A percentile compares a stretch with the other conserved stretches of the same genome.
Conservation (phyloP, 1,140 invertebrate genomes). For the Melitaea cinxia region DNA sequence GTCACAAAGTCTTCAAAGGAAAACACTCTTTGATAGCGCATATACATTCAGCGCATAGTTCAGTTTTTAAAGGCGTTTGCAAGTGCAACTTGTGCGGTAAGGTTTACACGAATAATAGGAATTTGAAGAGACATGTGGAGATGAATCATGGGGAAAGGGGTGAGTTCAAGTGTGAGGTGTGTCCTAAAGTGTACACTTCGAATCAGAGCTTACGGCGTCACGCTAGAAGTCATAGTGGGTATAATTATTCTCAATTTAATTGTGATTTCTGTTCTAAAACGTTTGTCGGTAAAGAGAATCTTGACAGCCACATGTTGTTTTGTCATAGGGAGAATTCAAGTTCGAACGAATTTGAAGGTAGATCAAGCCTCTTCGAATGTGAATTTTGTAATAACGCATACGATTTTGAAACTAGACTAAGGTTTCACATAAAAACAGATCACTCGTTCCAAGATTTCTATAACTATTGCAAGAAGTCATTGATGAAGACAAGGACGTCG, state of each 20-base stretch:
- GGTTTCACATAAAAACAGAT: constrained; percentile 56
- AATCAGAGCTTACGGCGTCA: constrained; percentile 64
- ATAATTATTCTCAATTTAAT: constrained; percentile 27
- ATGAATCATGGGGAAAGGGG: constrained; percentile 53
- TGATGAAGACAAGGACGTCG: constrained; percentile 35
- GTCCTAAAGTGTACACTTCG: constrained; percentile 62
- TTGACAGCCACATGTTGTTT: constrained; percentile 38
- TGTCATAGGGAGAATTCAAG: constrained; percentile 34
- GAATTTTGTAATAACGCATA: constrained; percentile 47
- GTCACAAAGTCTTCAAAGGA: constrained; percentile 53
- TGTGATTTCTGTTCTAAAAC: constrained; percentile 45
- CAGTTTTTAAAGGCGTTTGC: constrained; percentile 26
- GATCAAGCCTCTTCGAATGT: constrained; percentile 31
- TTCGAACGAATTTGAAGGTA: constrained; percentile 8
- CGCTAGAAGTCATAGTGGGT: constrained; percentile 34
- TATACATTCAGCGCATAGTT: constrained; percentile 36
- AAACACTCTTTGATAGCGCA: constrained; percentile 53
- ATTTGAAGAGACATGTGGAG: constrained; percentile 58
- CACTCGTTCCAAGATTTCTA: constrained; percentile 66
- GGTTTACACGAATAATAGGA: constrained; percentile 54
- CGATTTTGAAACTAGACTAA: constrained; percentile 43
- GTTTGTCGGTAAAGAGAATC: constrained; percentile 43
- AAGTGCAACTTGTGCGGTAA: constrained; percentile 60
- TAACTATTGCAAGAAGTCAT: constrained; percentile 54
- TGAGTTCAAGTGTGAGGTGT: constrained; percentile 53